Percentiles rank a stretch among this genome's conserved stretches.
Conservation (phyloP, 2,797 vertebrate genomes). For the Helostoma temminkii region DNA sequence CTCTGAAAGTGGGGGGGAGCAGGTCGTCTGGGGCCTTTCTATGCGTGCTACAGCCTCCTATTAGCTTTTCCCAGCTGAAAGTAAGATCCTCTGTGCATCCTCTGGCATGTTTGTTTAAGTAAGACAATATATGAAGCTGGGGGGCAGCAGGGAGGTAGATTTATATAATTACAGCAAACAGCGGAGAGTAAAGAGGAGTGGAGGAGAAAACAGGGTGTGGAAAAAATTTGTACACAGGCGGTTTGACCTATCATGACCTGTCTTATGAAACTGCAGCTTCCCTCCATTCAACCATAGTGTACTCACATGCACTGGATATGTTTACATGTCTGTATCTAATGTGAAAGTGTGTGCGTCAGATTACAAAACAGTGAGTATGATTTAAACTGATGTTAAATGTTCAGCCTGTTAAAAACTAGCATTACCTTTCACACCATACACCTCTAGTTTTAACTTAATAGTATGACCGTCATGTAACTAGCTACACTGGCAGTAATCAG, state of each 20-base stretch:
- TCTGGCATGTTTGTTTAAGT: too few species aligned
- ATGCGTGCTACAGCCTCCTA: too few species aligned
- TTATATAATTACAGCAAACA: conserved; percentile 41
- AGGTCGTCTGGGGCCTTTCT: too few species aligned
- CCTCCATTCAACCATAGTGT: conserved; percentile 44
- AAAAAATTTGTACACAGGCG: conserved; percentile 48
- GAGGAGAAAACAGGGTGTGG: conserved; percentile 37
- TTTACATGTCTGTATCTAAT: conserved; percentile 23
- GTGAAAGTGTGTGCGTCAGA: conserved; percentile 8
- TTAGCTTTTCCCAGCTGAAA: too few species aligned
- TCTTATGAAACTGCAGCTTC: conserved; percentile 60
- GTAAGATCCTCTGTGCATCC: too few species aligned
- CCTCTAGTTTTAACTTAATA: conserved; percentile 33
- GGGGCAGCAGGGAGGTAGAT: too few species aligned
- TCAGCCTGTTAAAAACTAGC: conserved; percentile 17
- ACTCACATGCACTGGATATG: conserved; percentile 20
- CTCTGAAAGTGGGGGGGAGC: too few species aligned
- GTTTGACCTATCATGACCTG: conserved; percentile 61
- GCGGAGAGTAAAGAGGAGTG: conserved; percentile 12
- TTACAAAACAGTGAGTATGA: conserved; percentile 53
- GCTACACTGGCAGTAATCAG: conserved; percentile 14
- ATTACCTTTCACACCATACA: conserved; percentile 34
- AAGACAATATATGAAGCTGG: conserved; percentile 15
- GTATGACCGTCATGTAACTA: conserved; percentile 53
- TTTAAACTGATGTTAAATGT: conserved; percentile 40